Conservation (phyloP, 2,113 vertebrate genomes). For the Onychostoma macrolepis region DNA sequence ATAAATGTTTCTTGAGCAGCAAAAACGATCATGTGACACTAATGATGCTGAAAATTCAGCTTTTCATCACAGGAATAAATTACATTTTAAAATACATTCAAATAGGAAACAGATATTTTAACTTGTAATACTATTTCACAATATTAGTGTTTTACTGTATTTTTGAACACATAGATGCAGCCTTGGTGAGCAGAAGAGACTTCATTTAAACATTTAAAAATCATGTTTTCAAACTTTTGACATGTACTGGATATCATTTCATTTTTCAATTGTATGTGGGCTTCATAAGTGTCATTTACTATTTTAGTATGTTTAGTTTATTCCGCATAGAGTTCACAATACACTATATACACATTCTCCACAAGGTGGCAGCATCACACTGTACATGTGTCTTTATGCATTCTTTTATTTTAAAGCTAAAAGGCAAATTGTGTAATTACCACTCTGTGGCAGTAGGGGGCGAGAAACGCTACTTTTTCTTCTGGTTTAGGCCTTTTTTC, state of each 20-base stretch:
- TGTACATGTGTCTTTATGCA: not conserved
- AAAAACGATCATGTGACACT: not conserved
- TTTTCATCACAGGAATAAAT: not conserved
- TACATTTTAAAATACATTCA: not conserved
- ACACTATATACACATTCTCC: not conserved
- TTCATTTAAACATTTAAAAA: too few species aligned
- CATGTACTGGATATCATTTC: not conserved
- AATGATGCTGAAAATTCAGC: not conserved
- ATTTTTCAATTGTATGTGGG: not conserved
- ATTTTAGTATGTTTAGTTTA: not conserved
- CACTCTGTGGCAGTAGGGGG: not conserved
- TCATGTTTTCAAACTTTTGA: not conserved
- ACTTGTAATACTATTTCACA: too few species aligned
- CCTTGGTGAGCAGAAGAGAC: too few species aligned
- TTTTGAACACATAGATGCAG: too few species aligned
- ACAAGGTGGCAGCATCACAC: conserved; percentile 25
- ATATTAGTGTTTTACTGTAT: too few species aligned
- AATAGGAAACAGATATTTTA: too few species aligned
- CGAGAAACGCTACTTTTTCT: not conserved
- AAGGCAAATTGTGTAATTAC: not conserved
- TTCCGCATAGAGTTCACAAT: not conserved
- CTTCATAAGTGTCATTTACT: not conserved
- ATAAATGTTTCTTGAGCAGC: not conserved
- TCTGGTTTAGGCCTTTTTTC: not conserved
- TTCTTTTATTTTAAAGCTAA: not conserved